Conservation (phyloP, 2,113 vertebrate genomes). For the Myrmecobius fasciatus region DNA sequence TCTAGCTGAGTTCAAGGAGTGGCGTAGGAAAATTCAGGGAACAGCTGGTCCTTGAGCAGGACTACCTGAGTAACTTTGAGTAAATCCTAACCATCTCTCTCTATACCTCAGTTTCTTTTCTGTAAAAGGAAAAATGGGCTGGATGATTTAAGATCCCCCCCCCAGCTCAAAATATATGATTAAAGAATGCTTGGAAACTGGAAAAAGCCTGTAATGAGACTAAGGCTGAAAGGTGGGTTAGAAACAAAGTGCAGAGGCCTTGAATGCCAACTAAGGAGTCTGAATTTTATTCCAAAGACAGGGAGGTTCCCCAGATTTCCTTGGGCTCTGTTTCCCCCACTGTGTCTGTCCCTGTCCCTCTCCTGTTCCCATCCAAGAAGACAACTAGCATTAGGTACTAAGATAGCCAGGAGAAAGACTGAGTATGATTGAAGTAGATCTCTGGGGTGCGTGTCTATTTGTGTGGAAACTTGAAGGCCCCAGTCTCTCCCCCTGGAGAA, state of each 20-base stretch:
- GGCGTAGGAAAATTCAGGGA: too few species aligned
- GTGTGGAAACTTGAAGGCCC: constrained; percentile 20
- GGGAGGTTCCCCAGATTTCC: neutral
- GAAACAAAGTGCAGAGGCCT: neutral
- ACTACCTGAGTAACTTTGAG: neutral
- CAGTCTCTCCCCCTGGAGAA: neutral
- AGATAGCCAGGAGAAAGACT: neutral
- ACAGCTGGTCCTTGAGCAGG: too few species aligned
- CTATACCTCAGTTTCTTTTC: neutral
- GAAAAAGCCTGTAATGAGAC: neutral
- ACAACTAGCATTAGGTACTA: neutral
- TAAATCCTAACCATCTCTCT: neutral
- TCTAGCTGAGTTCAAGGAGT: neutral
- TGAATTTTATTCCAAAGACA: neutral
- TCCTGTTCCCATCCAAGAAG: neutral
- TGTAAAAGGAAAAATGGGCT: neutral
- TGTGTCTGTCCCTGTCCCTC: fast-evolving
- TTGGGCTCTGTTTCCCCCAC: neutral
- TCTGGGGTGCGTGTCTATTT: neutral
- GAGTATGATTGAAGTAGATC: neutral
- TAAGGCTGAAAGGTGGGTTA: neutral
- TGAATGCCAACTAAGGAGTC: neutral
- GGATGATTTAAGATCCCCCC: neutral
- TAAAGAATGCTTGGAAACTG: neutral
- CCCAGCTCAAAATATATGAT: neutral